Conservation (phyloP, 1,140 invertebrate genomes). For the Dufourea novaeangliae region DNA sequence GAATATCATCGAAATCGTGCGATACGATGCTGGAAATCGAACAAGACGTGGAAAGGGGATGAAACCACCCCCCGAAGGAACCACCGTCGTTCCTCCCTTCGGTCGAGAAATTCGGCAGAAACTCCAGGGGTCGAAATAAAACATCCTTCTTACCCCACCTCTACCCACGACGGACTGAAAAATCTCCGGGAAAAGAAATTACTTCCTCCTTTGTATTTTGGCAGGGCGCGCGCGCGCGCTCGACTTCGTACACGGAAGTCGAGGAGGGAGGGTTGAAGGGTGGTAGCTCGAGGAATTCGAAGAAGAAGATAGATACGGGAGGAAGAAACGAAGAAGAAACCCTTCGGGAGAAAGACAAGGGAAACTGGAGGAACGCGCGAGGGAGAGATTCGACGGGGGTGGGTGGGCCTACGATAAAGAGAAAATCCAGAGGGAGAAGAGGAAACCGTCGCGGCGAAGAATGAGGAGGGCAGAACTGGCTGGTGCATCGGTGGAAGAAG, state of each 20-base stretch:
- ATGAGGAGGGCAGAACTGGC: not conserved
- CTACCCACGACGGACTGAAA: constrained; percentile 36
- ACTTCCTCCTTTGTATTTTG: constrained; percentile 71
- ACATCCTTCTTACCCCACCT: not conserved
- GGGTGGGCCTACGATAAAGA: constrained; percentile 2
- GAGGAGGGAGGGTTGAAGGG: not conserved
- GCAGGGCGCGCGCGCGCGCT: constrained; percentile 47
- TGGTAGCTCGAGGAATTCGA: no score
- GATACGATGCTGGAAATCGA: no score
- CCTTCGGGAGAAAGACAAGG: not conserved
- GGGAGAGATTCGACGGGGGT: not conserved
- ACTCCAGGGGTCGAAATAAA: not conserved
- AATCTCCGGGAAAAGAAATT: constrained; percentile 69
- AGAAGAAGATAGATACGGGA: not conserved
- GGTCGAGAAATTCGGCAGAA: not conserved
- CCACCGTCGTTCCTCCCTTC: not conserved
- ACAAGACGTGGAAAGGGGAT: not conserved
- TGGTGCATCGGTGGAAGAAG: constrained; percentile 31
- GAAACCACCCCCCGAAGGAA: not conserved
- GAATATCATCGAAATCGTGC: no score
- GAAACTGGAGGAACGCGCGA: not conserved
- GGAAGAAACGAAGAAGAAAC: not conserved
- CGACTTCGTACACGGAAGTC: constrained; percentile 29
- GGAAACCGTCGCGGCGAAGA: constrained; percentile 12
- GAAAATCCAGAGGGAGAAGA: constrained; percentile 24